These are phyloP conservation scores for Chondrilla cf. caribensis DNA, from an alignment of 37 sponge, comb jelly and placozoan genomes.

Conservation along the genomic window DNA sequence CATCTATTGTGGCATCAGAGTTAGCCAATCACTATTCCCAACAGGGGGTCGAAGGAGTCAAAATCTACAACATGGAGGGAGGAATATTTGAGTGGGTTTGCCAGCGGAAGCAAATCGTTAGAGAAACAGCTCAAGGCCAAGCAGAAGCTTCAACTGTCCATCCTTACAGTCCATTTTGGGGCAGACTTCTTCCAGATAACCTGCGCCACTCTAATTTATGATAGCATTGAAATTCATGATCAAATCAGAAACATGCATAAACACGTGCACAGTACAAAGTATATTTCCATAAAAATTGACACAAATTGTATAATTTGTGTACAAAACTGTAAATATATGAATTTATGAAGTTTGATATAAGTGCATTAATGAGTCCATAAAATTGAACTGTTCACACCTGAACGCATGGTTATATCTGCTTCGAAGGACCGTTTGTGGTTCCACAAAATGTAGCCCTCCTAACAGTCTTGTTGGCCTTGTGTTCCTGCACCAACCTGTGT, in stretches of 20 bases:
- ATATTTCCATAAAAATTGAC: no score
- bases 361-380: no score
- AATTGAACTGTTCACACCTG: no score
- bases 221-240: no score
- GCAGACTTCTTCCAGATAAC: slow-evolving; percentile 44
- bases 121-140: background rate
- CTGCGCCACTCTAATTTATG: slow-evolving; percentile 38
- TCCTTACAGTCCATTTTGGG: slow-evolving; percentile 79
- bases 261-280: no score
- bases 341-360: no score
- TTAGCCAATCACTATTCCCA: slow-evolving; percentile 11
- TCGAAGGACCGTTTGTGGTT: background rate
- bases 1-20: slow-evolving; percentile 50
- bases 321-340: no score
- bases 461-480: background rate
- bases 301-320: no score
- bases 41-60: background rate
- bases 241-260: no score
- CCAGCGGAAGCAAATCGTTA: slow-evolving; percentile 45
- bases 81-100: slow-evolving; percentile 86
- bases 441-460: slow-evolving; percentile 18
- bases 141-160: slow-evolving; percentile 42
- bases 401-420: no score
- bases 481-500: background rate
- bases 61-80: slow-evolving; percentile 77